These are phyloP conservation scores for Uromys caudimaculatus DNA, from an alignment of 2,797 vertebrate genomes.

Conservation along the genomic window DNA sequence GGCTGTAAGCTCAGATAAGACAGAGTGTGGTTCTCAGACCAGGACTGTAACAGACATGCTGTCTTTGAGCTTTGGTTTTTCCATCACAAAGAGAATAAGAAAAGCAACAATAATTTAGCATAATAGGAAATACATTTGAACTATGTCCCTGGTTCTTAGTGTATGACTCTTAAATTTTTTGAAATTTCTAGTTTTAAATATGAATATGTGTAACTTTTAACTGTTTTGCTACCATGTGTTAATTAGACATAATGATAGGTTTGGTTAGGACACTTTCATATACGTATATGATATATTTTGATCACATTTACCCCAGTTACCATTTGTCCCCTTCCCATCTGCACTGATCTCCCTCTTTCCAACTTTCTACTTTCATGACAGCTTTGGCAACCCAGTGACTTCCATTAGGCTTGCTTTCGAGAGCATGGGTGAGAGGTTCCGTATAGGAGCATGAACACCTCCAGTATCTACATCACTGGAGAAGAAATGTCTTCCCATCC, in stretches of 20 bases:
- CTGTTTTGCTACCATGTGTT: background rate
- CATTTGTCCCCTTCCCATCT: background rate
- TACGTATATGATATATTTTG: background rate
- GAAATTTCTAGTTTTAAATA: background rate
- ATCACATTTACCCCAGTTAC: background rate
- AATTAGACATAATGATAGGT: background rate
- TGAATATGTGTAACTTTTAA: background rate
- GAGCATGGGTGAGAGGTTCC: background rate
- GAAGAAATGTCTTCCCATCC: background rate
- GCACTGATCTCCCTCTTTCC: background rate
- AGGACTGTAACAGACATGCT: background rate
- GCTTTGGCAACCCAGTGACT: background rate
- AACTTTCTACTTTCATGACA: background rate
- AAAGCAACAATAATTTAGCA: background rate
- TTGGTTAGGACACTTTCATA: background rate
- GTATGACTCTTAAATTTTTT: background rate
- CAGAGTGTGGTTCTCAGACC: background rate
- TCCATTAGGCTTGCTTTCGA: background rate
- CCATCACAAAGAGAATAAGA: background rate
- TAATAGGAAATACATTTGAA: background rate
- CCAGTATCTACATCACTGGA: background rate
- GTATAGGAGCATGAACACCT: background rate
- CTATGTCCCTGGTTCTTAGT: background rate
- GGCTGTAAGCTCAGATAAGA: background rate
- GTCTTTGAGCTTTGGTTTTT: conserved; percentile 23